phyloP scores from a whole-genome alignment of 2,113 vertebrate genomes.

The Rattus rattus region DNA sequence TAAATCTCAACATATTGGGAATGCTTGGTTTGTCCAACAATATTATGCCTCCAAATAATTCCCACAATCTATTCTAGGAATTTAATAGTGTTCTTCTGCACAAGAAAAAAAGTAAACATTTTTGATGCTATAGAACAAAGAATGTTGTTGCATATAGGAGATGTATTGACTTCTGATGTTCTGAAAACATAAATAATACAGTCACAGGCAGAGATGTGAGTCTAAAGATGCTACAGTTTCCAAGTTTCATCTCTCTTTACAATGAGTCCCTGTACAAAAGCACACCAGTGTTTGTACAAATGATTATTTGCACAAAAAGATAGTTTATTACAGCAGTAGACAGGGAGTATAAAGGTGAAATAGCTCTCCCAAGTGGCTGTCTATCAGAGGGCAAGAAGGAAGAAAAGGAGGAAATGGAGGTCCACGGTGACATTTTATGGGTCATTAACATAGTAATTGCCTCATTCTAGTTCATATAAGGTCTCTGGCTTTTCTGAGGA shows the following conservation, averaged over 20 bases:
- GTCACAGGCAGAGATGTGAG: not conserved
- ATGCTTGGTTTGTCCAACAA: not conserved
- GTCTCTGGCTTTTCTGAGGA: not conserved
- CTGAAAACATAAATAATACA: not conserved
- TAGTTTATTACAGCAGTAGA: not conserved
- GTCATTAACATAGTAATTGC: not conserved
- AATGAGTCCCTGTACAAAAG: not conserved
- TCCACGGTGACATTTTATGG: not conserved
- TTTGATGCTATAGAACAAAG: not conserved
- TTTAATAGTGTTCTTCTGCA: not conserved
- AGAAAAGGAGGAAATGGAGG: not conserved
- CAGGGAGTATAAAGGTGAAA: too few relatives aligned
- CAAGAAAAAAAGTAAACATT: not conserved
- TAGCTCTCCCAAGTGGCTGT: too few relatives aligned
- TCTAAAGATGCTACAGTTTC: not conserved
- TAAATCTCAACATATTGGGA: not conserved
- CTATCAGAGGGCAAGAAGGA: not conserved
- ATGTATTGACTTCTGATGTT: not conserved
- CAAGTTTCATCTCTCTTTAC: too few relatives aligned
- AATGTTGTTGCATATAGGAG: not conserved
- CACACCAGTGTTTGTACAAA: too few relatives aligned
- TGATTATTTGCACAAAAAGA: not conserved
- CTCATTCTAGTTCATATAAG: not conserved
- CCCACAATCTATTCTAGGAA: not conserved
- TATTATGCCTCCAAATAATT: not conserved